Conservation (phyloP, 2,797 vertebrate genomes). For the Ctenopoma kingsleyae region DNA sequence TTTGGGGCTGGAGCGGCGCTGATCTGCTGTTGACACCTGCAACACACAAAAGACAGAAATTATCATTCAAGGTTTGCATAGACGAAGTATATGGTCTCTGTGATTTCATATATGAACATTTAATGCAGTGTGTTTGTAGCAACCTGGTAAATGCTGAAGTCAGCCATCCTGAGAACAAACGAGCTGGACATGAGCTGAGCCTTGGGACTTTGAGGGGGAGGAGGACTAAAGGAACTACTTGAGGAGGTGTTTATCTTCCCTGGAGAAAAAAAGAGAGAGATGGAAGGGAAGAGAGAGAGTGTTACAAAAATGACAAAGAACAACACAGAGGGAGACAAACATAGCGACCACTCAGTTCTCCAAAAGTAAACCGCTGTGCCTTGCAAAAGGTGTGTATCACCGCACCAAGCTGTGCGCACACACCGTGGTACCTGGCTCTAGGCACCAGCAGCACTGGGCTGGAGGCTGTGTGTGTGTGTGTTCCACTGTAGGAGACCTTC, state of each 20-base stretch:
- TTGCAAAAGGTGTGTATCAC: conserved; percentile 73
- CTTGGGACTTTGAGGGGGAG: conserved; percentile 85
- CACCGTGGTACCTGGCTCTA: conserved; percentile 85
- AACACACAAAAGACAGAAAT: conserved; percentile 35
- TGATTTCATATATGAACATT: neutral
- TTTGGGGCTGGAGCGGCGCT: conserved; percentile 94
- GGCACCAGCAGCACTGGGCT: conserved; percentile 86
- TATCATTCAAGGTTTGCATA: neutral
- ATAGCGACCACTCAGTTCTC: conserved; percentile 38
- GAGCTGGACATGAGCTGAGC: conserved; percentile 97
- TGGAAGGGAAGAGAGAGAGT: conserved; percentile 11
- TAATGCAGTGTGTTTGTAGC: neutral
- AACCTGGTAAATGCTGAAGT: conserved; percentile 99
- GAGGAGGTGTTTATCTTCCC: conserved; percentile 85
- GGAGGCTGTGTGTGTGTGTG: conserved; percentile 72
- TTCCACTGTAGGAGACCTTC: conserved; percentile 79
- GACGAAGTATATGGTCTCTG: neutral
- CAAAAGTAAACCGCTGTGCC: conserved; percentile 30
- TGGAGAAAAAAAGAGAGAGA: conserved; percentile 52
- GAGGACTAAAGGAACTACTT: conserved; percentile 84
- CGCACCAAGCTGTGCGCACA: conserved; percentile 79
- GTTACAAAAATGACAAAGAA: conserved; percentile 7
- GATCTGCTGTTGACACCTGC: conserved; percentile 97
- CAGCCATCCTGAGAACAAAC: conserved; percentile 95
- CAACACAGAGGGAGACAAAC: conserved; percentile 25